These are phyloP conservation scores for Xiphias gladius DNA, from an alignment of 2,113 vertebrate species.

Conservation along the genomic window DNA sequence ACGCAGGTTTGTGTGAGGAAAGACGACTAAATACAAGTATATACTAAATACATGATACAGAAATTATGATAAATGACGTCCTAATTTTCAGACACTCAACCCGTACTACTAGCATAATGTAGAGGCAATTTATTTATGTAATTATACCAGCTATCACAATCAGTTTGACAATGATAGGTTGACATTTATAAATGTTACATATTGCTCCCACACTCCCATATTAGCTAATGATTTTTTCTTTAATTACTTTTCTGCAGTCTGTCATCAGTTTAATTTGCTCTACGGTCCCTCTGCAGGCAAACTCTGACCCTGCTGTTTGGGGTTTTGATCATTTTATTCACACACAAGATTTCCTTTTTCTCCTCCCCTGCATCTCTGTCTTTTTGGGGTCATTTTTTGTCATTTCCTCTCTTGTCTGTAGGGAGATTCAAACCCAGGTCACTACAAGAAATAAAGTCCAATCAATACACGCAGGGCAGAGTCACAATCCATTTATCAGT, in stretches of 20 bases:
- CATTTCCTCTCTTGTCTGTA: background rate
- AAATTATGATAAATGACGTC: background rate
- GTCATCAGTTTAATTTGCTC: slow-evolving; percentile 21
- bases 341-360: background rate
- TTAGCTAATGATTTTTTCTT: slow-evolving; percentile 24
- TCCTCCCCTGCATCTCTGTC: background rate
- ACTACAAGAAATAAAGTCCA: background rate
- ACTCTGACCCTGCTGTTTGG: background rate
- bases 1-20: background rate
- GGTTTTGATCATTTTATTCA: slow-evolving; percentile 16
- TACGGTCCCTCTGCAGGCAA: background rate
- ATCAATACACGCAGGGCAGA: slow-evolving; percentile 10
- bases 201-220: background rate
- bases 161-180: slow-evolving; percentile 33
- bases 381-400: background rate
- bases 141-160: slow-evolving; percentile 31
- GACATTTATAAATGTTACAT: slow-evolving; percentile 37
- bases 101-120: background rate
- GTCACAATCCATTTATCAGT: slow-evolving; percentile 12
- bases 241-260: slow-evolving; percentile 36
- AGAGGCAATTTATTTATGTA: slow-evolving; percentile 19
- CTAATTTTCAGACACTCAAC: background rate
- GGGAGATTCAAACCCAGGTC: slow-evolving; percentile 20
- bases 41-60: background rate
- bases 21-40: background rate